Base-by-base conservation (phyloP, 2,113 vertebrate species). In the Lasiurus cinereus region DNA sequence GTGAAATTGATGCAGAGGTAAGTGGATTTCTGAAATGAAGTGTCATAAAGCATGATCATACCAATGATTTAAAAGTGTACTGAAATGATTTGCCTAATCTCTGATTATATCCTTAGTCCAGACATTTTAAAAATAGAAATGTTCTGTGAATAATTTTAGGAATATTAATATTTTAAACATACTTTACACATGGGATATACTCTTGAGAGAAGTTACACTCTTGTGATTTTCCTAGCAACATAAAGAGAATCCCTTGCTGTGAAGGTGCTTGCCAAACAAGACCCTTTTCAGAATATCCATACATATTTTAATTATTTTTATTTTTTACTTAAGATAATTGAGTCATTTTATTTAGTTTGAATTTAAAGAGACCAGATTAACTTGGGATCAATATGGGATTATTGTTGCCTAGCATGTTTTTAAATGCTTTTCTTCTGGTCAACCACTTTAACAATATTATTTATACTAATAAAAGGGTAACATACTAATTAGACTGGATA, bases 111-210 rank as follows among this genome's bases (percentile, higher is more conserved):
- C 67, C 48, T 69, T 79, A 82, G 48, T n/a, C n/a, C 29, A 43
- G 16, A 46, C 9, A 31, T 79, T 48, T 96, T 56, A 78, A 79
- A 82, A 84, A 78, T 33, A 85, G 16, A 92, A 67, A 73, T 85
- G n/a, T 8, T 80, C 21, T 33, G 1, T 67, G 21, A 92, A 27
- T 85, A 74, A 21, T 73, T 79, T 91, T 27, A 52, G 9, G 8
- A 43, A 31, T 72, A 33, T 52, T 48, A 84, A 21, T 52, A 80
- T 80, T 92, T 59, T 69, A 87, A 70, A 76, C 52, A 31, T 48
- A 84, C 5, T 78, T 48, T 77, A 50, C 19, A n/a, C 12, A 73
- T 74, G 12, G 6, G 3, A 69, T 67, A 64, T 19, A 70, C 31
- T 56, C 88, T 79, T 66, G 27, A 73, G 50, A 52, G 79, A 59